Percentiles rank a stretch among this genome's conserved stretches.
These are phyloP conservation scores for Rhynchomys soricoides DNA, from an alignment of 2,113 vertebrate genomes.

Conservation along the genomic window DNA sequence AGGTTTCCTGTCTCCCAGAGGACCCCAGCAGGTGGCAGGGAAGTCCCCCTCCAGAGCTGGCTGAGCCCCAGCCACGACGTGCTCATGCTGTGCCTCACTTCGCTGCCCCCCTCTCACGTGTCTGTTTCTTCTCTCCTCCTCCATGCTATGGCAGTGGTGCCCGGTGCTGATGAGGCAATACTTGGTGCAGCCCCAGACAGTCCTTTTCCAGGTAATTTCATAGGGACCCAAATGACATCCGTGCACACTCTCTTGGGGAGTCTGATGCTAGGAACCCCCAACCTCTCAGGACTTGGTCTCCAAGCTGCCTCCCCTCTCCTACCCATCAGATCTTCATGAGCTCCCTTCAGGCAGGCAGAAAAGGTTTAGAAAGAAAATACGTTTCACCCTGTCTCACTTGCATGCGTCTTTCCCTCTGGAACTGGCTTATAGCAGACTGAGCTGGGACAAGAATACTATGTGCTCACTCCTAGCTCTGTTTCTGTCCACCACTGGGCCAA, in stretches of 20 bases:
- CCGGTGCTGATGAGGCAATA: slow-evolving; percentile 91
- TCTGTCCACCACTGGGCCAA: background rate
- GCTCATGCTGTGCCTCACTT: slow-evolving; percentile 62
- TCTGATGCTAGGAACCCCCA: background rate
- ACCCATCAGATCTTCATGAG: background rate
- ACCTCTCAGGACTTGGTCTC: background rate
- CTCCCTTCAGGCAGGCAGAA: background rate
- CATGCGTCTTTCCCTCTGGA: background rate
- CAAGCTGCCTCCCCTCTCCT: background rate
- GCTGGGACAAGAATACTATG: background rate
- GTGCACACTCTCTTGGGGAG: slow-evolving; percentile 76
- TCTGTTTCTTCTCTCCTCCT: slow-evolving; percentile 91
- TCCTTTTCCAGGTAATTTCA: slow-evolving; percentile 91
- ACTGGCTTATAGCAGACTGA: background rate
- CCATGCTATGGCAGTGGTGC: slow-evolving; percentile 91
- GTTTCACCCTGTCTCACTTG: background rate
- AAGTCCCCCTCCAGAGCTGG: background rate
- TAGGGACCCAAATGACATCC: slow-evolving; percentile 80
- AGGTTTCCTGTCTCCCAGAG: background rate
- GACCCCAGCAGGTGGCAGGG: background rate
- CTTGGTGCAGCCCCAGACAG: slow-evolving; percentile 90
- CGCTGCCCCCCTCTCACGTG: slow-evolving; percentile 84
- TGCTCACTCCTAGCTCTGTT: background rate
- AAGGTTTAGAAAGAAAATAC: background rate
- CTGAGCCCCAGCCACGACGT: background rate